Evolutionary conservation across 2,888 invertebrate genomes (phyloP).

Genomic region (Noctua pronuba): DNA sequence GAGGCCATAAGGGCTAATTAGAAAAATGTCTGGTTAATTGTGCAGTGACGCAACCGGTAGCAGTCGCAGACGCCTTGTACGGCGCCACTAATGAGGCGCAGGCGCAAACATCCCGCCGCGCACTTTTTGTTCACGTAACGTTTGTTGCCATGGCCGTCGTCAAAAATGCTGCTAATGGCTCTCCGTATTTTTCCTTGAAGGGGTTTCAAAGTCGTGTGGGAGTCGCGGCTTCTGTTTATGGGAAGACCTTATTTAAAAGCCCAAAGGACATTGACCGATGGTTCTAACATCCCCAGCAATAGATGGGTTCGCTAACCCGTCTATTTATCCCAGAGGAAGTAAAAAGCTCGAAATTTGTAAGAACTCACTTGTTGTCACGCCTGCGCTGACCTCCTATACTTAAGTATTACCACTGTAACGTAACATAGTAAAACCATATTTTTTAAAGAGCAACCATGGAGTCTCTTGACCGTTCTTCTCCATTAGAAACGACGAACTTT

Average conservation of each 20-base stretch:
- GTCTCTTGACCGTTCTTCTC: background rate
- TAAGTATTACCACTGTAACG: background rate
- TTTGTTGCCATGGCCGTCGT: slow-evolving; percentile 51
- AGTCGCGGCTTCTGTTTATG: slow-evolving; percentile 24
- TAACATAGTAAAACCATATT: too few relatives aligned
- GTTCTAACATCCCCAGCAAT: background rate
- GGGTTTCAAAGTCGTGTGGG: slow-evolving; percentile 17
- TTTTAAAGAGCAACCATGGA: background rate
- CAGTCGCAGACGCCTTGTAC: slow-evolving; percentile 57
- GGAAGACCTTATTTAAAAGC: background rate
- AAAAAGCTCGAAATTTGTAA: background rate
- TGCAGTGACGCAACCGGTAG: slow-evolving; percentile 56
- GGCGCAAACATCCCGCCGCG: slow-evolving; percentile 38
- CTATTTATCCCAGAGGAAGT: background rate
- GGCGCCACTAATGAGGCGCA: slow-evolving; percentile 64
- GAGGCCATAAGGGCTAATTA: slow-evolving; percentile 61
- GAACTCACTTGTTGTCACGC: background rate
- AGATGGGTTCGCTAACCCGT: too few relatives aligned
- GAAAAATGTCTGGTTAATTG: slow-evolving; percentile 64
- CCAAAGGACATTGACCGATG: background rate
- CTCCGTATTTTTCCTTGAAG: slow-evolving; percentile 57
- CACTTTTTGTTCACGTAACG: slow-evolving; percentile 45
- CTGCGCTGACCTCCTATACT: background rate
- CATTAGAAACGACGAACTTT: background rate
- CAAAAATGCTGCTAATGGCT: slow-evolving; percentile 58